Conservation (phyloP, 2,797 vertebrate species). For the Poeciliopsis paucimaculata region DNA sequence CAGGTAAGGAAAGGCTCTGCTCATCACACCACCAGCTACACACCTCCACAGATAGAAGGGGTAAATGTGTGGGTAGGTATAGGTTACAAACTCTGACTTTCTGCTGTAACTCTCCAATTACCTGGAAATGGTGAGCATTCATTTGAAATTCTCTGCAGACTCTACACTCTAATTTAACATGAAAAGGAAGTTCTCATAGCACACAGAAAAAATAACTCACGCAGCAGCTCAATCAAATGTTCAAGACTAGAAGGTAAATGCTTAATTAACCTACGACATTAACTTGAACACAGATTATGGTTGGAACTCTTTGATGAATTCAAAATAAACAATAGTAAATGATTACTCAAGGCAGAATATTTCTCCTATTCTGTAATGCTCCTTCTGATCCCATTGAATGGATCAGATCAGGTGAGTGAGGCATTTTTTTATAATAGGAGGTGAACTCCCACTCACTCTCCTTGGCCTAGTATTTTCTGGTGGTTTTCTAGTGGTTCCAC, state of each 20-base stretch:
- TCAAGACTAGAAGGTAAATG: background rate
- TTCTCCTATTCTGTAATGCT: background rate
- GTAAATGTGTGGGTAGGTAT: background rate
- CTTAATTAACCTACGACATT: background rate
- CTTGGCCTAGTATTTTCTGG: background rate
- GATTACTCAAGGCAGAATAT: background rate
- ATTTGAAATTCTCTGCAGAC: background rate
- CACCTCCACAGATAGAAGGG: background rate
- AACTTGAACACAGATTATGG: background rate
- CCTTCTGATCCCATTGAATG: background rate
- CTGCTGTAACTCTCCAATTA: background rate
- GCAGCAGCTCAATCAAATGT: background rate
- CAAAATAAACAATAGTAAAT: background rate
- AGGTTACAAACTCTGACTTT: conserved; percentile 1
- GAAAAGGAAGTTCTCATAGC: background rate
- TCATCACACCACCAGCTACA: conserved; percentile 1
- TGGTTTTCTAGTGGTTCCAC: background rate
- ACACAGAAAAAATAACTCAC: background rate
- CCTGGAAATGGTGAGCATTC: background rate
- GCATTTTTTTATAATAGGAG: background rate
- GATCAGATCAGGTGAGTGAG: background rate
- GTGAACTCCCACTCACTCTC: background rate
- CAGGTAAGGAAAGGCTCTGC: conserved; percentile 2
- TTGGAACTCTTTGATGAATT: background rate
- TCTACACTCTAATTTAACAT: background rate